These are phyloP conservation scores for Panagrolaimus sp. DNA, from an alignment of 1,140 invertebrate genomes.

Conservation along the genomic window DNA sequence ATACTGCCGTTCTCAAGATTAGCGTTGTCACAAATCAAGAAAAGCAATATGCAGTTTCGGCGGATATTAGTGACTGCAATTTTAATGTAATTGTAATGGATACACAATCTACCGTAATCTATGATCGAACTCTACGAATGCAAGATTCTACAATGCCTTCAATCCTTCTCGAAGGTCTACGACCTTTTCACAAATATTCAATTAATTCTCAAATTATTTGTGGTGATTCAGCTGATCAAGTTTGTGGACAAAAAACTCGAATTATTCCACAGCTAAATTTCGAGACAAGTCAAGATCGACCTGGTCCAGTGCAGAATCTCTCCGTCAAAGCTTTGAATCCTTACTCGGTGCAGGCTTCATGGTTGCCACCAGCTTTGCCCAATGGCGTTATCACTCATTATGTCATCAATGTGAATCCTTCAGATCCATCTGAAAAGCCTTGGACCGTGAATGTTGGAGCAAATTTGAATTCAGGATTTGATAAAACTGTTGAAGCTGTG, in stretches of 20 bases:
- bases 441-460: constrained; percentile 46
- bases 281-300: constrained; percentile 43
- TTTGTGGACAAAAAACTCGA: constrained; percentile 18
- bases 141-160: constrained; percentile 18
- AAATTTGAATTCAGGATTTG: constrained; percentile 20
- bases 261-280: constrained; percentile 27
- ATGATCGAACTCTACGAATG: constrained; percentile 20
- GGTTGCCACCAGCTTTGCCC: constrained; percentile 44
- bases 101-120: constrained; percentile 12
- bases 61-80: constrained; percentile 27
- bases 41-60: neutral
- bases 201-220: constrained; percentile 40
- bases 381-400: constrained; percentile 52
- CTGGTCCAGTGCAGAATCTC: constrained; percentile 42
- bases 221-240: constrained; percentile 23
- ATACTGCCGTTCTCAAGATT: constrained; percentile 34
- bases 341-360: constrained; percentile 52
- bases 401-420: constrained; percentile 28
- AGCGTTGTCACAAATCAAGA: constrained; percentile 10
- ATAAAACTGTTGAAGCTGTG: constrained; percentile 32
- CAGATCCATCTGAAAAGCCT: constrained; percentile 22
- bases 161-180: constrained; percentile 38
- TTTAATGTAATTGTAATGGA: constrained; percentile 32
- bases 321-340: constrained; percentile 47
- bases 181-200: constrained; percentile 49